A percentile compares a stretch with the other conserved stretches of the same genome.
These are phyloP conservation scores for Reinhardtius hippoglossoides DNA, from an alignment of 2,113 vertebrate species.

Conservation along the genomic window DNA sequence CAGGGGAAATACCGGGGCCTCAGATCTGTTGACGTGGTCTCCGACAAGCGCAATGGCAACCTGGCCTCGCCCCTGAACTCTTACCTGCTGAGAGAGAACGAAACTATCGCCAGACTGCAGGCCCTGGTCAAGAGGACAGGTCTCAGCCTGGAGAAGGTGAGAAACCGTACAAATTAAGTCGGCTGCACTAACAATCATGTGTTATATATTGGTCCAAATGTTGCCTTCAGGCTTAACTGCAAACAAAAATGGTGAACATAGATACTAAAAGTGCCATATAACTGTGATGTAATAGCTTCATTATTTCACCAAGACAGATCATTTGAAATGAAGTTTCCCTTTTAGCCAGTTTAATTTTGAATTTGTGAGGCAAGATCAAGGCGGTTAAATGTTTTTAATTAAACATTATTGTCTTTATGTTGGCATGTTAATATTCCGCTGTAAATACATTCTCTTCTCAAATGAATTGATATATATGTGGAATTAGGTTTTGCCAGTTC, in stretches of 20 bases:
- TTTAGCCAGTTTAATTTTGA: too few species aligned
- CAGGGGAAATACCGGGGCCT: conserved; percentile 88
- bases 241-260: too few species aligned
- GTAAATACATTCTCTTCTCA: too few species aligned
- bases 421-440: background rate
- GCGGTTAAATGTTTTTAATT: too few species aligned
- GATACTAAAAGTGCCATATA: too few species aligned
- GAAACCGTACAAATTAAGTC: conserved; percentile 3
- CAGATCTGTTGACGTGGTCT: conserved; percentile 87
- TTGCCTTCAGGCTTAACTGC: background rate
- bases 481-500: too few species aligned
- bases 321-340: too few species aligned
- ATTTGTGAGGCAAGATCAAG: background rate
- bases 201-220: background rate
- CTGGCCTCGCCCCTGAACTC: conserved; percentile 92
- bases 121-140: conserved; percentile 97
- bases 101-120: conserved; percentile 95
- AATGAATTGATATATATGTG: too few species aligned
- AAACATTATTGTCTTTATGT: too few species aligned
- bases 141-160: conserved; percentile 95
- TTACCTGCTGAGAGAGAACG: conserved; percentile 94
- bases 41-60: conserved; percentile 97
- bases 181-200: background rate
- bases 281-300: too few species aligned
- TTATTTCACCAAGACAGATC: too few species aligned